Evolutionary conservation across 2,888 invertebrate genomes (phyloP).

Genomic region (Thyatira batis): DNA sequence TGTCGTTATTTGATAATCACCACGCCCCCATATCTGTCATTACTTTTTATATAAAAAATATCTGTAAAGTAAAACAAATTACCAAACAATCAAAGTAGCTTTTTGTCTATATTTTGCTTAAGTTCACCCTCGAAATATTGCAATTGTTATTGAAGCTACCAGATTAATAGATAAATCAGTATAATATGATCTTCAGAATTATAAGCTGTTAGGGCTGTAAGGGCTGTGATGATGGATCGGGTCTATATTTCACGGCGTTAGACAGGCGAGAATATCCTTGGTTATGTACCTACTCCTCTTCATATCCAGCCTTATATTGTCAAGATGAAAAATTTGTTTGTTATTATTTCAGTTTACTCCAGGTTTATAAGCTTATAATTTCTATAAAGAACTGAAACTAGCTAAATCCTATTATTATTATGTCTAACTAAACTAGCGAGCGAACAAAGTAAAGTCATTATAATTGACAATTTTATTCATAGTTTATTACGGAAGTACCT

Average conservation of each 20-base stretch:
- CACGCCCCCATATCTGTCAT: no score
- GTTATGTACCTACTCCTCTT: neutral
- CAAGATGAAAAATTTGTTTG: neutral
- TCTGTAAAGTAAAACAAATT: no score
- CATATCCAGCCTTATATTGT: conserved; percentile 2
- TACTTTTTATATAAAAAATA: no score
- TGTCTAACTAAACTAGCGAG: no score
- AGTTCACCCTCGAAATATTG: conserved; percentile 7
- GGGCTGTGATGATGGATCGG: conserved; percentile 36
- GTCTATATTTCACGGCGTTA: conserved; percentile 35
- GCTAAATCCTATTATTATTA: no score
- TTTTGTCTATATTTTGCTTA: no score
- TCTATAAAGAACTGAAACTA: no score
- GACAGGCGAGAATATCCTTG: conserved; percentile 4
- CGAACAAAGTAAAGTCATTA: no score
- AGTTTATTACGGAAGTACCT: no score
- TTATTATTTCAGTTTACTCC: neutral
- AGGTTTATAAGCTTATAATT: neutral
- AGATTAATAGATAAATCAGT: conserved; percentile 37
- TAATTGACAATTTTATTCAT: no score
- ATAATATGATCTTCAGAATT: conserved; percentile 32
- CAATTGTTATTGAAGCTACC: conserved; percentile 19
- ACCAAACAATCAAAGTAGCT: no score
- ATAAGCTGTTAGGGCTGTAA: conserved; percentile 29
- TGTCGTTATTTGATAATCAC: no score